Conservation (phyloP, 2,113 vertebrate species). For the Cebus imitator region DNA sequence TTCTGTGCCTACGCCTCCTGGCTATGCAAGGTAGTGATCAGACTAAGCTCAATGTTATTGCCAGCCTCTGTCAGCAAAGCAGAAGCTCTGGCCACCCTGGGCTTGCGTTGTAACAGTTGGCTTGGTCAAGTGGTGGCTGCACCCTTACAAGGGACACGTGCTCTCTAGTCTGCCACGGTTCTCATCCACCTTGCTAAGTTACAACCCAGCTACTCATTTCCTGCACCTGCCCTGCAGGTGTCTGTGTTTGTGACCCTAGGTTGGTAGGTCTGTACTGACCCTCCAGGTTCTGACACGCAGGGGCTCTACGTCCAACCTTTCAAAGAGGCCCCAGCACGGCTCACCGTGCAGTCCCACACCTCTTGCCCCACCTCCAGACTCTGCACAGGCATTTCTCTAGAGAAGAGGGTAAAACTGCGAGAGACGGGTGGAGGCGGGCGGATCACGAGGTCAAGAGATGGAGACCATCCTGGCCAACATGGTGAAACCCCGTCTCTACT, state of each 20-base stretch:
- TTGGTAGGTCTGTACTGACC: background rate
- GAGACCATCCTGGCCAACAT: too few relatives aligned
- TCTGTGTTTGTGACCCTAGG: background rate
- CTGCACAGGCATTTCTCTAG: background rate
- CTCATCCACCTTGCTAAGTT: background rate
- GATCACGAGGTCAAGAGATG: too few relatives aligned
- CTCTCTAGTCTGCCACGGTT: background rate
- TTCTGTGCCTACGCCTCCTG: background rate
- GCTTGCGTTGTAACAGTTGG: fast-evolving
- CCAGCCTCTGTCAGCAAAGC: background rate
- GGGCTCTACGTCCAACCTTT: background rate
- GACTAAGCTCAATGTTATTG: background rate
- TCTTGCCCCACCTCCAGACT: background rate
- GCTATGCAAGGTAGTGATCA: background rate
- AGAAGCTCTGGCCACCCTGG: background rate
- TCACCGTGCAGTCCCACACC: background rate
- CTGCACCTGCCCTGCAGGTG: background rate
- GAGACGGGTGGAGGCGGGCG: background rate
- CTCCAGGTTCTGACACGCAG: background rate
- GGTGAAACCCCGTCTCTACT: too few relatives aligned
- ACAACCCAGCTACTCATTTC: background rate
- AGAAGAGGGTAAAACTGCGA: background rate
- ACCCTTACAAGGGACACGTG: background rate
- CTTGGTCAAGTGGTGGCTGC: background rate
- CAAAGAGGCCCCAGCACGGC: background rate